Evolutionary conservation across 2,113 vertebrate genomes (phyloP).

Genomic region (Oncorhynchus tshawytscha): DNA sequence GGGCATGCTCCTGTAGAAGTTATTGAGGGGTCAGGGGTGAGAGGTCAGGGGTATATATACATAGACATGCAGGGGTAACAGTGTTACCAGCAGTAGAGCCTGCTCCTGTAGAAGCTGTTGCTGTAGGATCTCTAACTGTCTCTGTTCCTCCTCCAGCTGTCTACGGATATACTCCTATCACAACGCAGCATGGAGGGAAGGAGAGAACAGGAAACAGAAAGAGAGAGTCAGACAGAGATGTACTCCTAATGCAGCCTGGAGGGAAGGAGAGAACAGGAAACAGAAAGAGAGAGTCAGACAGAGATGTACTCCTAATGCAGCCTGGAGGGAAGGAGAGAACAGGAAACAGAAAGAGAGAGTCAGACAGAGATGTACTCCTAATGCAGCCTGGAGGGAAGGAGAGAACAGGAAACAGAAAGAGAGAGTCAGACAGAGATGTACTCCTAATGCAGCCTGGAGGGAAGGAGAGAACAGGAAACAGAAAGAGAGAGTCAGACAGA

Average conservation of each 20-base stretch:
- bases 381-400: no score
- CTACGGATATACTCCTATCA: slow-evolving; percentile 98
- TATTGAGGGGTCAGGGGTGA: background rate
- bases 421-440: no score
- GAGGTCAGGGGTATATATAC: slow-evolving; percentile 29
- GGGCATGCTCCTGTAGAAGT: background rate
- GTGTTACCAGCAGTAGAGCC: slow-evolving; percentile 96
- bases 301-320: background rate
- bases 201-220: background rate
- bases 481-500: no score
- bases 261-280: slow-evolving; percentile 2
- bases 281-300: slow-evolving; percentile 5
- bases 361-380: no score
- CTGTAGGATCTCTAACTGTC: slow-evolving; percentile 99
- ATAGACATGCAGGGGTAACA: background rate
- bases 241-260: background rate
- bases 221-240: background rate
- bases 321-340: slow-evolving; percentile 29
- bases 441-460: no score
- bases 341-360: background rate
- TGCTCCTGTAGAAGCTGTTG: slow-evolving; percentile 98
- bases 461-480: no score
- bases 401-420: background rate
- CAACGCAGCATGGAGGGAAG: slow-evolving; percentile 16
- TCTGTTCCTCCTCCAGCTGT: slow-evolving; percentile 98